phyloP scores from a whole-genome alignment of 2,113 vertebrate species.

The Stegastes partitus region DNA sequence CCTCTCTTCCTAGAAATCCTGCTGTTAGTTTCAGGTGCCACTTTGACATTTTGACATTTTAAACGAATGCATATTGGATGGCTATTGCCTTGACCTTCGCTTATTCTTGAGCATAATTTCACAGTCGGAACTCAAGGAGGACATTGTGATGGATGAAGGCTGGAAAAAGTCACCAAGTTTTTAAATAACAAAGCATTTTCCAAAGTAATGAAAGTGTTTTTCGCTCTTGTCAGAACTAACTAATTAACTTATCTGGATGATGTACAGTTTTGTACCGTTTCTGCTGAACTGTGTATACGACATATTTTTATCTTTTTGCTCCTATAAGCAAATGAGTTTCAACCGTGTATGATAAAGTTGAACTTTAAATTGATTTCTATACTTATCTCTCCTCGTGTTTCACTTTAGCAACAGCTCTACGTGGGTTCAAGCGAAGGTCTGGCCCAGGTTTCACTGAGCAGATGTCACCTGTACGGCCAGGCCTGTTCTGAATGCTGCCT shows the following conservation, averaged over 20 bases:
- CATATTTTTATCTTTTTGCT: not conserved
- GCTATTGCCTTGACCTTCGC: not conserved
- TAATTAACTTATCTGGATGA: not conserved
- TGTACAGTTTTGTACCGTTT: not conserved
- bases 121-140: not conserved
- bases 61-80: not conserved
- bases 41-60: constrained; percentile 4
- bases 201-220: not conserved
- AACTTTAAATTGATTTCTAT: constrained; percentile 20
- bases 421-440: constrained; percentile 92
- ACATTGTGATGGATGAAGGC: not conserved
- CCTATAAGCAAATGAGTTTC: not conserved
- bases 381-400: constrained; percentile 54
- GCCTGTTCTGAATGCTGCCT: constrained; percentile 98
- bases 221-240: not conserved
- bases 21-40: not conserved
- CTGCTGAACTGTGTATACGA: not conserved
- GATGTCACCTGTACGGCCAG: constrained; percentile 95
- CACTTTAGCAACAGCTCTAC: constrained; percentile 93
- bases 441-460: constrained; percentile 94
- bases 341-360: not conserved
- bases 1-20: constrained; percentile 7
- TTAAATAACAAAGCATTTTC: not conserved
- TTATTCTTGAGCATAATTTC: constrained; percentile 13
- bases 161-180: not conserved